A percentile compares a stretch with the other conserved stretches of the same genome.
These are phyloP conservation scores for Metopia argyrocephala DNA, from an alignment of 2,888 invertebrate species.

Conservation along the genomic window DNA sequence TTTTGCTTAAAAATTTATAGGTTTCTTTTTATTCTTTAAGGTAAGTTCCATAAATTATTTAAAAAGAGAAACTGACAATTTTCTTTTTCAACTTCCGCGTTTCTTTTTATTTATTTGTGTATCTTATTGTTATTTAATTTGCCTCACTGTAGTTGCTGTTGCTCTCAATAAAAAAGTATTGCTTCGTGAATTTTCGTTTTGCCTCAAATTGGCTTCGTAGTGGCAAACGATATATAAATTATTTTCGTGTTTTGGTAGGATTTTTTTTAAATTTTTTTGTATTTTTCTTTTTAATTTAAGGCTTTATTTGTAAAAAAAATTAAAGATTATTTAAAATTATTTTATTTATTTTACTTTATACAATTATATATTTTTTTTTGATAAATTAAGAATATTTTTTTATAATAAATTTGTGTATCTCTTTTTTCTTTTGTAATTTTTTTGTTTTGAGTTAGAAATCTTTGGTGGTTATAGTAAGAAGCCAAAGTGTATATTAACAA, in stretches of 20 bases:
- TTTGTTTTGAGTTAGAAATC: constrained; percentile 65
- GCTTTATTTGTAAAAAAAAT: background rate
- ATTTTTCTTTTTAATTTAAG: constrained; percentile 13
- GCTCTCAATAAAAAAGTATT: constrained; percentile 47
- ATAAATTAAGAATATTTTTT: constrained; percentile 29
- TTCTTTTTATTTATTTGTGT: constrained; percentile 33
- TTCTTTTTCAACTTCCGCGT: constrained; percentile 58
- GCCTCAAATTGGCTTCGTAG: constrained; percentile 51
- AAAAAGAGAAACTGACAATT: constrained; percentile 7
- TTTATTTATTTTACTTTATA: constrained; percentile 21
- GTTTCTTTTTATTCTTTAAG: constrained; percentile 40
- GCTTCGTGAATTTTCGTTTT: constrained; percentile 60
- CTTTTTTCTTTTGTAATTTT: constrained; percentile 41
- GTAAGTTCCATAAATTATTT: constrained; percentile 41
- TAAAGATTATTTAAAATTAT: background rate
- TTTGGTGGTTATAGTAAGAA: constrained; percentile 77
- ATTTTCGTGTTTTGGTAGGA: constrained; percentile 9
- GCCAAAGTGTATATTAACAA: constrained; percentile 79
- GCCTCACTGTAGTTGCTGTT: background rate
- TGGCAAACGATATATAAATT: constrained; percentile 31
- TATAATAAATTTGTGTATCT: constrained; percentile 31
- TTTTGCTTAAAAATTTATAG: constrained; percentile 49
- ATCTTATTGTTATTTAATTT: background rate
- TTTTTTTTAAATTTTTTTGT: constrained; percentile 33
- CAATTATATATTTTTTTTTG: constrained; percentile 20